Evolutionary conservation across 2,113 vertebrate species (phyloP).

Genomic region (Uria aalge): DNA sequence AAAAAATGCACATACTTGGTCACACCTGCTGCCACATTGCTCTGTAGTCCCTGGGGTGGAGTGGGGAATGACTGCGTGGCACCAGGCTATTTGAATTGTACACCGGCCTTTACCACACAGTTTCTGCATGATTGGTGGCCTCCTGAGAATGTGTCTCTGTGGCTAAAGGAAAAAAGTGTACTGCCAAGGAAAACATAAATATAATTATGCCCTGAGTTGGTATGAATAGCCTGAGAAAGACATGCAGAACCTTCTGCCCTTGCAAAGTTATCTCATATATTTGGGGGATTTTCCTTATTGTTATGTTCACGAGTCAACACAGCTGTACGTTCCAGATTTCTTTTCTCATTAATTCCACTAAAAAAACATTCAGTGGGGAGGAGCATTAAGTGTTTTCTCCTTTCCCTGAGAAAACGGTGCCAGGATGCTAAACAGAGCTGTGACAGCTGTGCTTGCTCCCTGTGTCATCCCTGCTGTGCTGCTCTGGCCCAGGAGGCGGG

Average conservation of each 20-base stretch:
- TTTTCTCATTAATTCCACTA: background rate
- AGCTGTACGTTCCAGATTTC: background rate
- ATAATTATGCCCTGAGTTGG: background rate
- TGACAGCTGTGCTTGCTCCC: background rate
- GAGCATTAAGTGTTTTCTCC: background rate
- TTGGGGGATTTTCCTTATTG: background rate
- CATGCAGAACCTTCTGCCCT: background rate
- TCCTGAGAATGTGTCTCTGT: slow-evolving; percentile 14
- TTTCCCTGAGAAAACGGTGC: background rate
- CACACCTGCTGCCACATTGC: background rate
- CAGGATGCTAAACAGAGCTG: background rate
- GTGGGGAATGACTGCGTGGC: background rate
- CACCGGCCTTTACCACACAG: background rate
- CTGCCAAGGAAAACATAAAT: slow-evolving; percentile 30
- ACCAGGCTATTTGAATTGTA: background rate
- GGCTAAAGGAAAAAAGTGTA: background rate
- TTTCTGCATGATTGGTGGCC: slow-evolving; percentile 16
- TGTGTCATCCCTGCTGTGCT: background rate
- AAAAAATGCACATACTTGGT: background rate
- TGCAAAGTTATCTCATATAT: background rate
- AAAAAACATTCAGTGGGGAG: background rate
- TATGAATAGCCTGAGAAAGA: slow-evolving; percentile 6
- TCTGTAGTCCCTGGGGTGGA: background rate
- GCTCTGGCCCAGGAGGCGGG: background rate
- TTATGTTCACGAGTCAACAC: background rate